These are phyloP conservation scores for Megaleporinus macrocephalus DNA, from an alignment of 2,113 vertebrate genomes.

Conservation along the genomic window DNA sequence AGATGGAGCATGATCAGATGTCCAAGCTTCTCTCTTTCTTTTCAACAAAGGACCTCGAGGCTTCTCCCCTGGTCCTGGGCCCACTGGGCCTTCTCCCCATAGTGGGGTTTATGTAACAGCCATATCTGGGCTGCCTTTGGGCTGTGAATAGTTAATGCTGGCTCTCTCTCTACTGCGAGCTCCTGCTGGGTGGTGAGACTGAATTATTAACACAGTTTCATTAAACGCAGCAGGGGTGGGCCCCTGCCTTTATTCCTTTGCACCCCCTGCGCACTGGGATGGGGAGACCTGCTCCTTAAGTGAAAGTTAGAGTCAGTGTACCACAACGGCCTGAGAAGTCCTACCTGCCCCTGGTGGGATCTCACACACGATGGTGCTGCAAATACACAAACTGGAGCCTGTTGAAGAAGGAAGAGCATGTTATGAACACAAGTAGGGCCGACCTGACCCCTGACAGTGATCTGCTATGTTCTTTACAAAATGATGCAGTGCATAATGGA, in stretches of 20 bases:
- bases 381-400: background rate
- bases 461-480: too few relatives aligned
- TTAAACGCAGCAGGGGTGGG: slow-evolving; percentile 64
- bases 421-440: background rate
- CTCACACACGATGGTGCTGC: too few relatives aligned
- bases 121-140: slow-evolving; percentile 36
- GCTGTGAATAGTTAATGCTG: slow-evolving; percentile 72
- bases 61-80: slow-evolving; percentile 20
- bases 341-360: background rate
- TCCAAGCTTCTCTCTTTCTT: slow-evolving; percentile 46
- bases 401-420: background rate
- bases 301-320: slow-evolving; percentile 54
- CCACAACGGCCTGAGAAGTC: background rate
- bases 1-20: slow-evolving; percentile 58
- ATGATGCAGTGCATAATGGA: too few relatives aligned
- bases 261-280: slow-evolving; percentile 1
- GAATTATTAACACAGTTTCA: slow-evolving; percentile 74
- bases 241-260: background rate
- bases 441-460: too few relatives aligned
- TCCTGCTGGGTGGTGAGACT: slow-evolving; percentile 63
- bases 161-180: slow-evolving; percentile 34
- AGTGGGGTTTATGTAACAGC: slow-evolving; percentile 51
- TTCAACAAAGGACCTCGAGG: slow-evolving; percentile 48
- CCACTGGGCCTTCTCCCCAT: slow-evolving; percentile 39
- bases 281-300: slow-evolving; percentile 37